phyloP scores from a whole-genome alignment of 1,140 invertebrate genomes.

The Cydia splendana region DNA sequence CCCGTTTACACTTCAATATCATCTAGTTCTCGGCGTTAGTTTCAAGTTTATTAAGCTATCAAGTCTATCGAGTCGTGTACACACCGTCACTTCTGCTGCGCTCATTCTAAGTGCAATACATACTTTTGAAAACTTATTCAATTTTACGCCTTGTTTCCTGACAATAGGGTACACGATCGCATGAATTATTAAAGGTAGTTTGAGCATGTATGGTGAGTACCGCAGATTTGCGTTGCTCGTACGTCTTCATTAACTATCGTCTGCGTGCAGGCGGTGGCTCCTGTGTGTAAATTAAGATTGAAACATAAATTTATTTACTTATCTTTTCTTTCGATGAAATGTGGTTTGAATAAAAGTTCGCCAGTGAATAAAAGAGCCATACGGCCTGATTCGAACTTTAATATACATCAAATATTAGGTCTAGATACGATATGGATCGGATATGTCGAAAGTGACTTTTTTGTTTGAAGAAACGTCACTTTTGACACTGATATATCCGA shows the following conservation, averaged over 20 bases:
- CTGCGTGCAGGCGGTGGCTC: not conserved
- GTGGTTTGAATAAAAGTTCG: not conserved
- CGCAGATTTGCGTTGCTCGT: slow-evolving; percentile 10
- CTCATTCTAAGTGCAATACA: not conserved
- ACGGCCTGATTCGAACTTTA: no score
- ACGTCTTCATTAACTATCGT: slow-evolving; percentile 16
- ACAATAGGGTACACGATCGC: not conserved
- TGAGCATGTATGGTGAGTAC: not conserved
- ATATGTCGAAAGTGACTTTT: no score
- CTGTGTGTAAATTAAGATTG: not conserved
- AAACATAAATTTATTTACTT: not conserved
- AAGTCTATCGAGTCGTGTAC: slow-evolving; percentile 7
- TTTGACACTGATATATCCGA: no score
- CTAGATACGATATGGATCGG: no score
- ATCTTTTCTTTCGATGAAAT: not conserved
- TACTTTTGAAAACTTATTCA: not conserved
- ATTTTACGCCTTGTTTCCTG: not conserved
- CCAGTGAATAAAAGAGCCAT: no score
- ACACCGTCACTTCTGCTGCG: not conserved
- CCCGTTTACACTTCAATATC: not conserved
- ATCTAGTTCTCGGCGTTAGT: not conserved
- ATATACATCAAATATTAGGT: no score
- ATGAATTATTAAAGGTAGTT: not conserved
- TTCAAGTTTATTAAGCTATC: slow-evolving; percentile 2
- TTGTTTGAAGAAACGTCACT: no score